Evolutionary conservation across 2,113 vertebrate species (phyloP).

Genomic region (Podiceps cristatus): DNA sequence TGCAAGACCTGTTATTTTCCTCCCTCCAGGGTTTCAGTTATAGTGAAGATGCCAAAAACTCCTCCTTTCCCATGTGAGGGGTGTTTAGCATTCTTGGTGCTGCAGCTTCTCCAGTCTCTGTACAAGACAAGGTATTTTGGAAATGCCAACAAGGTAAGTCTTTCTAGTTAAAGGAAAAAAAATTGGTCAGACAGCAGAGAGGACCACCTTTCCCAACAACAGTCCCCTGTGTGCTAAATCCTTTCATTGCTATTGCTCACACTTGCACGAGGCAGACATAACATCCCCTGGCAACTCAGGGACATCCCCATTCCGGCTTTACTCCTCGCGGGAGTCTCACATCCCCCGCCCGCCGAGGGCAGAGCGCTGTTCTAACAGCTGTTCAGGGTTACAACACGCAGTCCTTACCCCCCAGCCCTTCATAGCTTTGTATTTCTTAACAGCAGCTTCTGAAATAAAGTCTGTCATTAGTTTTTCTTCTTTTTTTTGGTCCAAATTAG

Average conservation of each 20-base stretch:
- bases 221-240: neutral
- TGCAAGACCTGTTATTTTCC: neutral
- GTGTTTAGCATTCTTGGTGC: fast-evolving
- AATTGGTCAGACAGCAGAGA: fast-evolving
- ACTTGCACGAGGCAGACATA: fast-evolving
- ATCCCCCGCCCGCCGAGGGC: fast-evolving
- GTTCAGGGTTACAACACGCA: no score
- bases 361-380: fast-evolving
- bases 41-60: neutral
- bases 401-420: neutral
- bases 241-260: neutral
- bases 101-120: neutral
- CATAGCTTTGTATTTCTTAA: neutral
- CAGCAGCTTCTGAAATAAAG: neutral
- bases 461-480: fast-evolving
- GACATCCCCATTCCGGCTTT: neutral
- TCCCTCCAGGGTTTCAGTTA: neutral
- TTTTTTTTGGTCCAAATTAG: no score
- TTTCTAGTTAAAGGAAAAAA: neutral
- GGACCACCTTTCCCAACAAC: neutral
- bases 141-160: neutral
- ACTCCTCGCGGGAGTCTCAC: neutral
- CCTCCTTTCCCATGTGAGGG: fast-evolving
- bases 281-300: neutral
- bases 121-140: neutral